Percentiles rank a stretch among this genome's conserved stretches.
phyloP scores from a whole-genome alignment of 2,888 invertebrate species.

The Vanessa cardui region DNA sequence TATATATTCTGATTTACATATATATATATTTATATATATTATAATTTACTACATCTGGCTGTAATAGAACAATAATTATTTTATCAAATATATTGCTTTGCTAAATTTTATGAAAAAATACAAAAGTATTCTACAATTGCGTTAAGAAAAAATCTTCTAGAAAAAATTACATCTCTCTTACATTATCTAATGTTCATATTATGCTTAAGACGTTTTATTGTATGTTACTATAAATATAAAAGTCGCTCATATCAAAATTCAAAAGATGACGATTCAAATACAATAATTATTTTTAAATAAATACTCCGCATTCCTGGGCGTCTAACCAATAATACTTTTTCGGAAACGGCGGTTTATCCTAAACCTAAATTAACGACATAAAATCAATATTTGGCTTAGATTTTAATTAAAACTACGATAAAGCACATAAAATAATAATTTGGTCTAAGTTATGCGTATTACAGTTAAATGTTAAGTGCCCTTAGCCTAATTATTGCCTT shows the following conservation, averaged over 20 bases:
- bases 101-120: constrained; percentile 77
- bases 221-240: constrained; percentile 55
- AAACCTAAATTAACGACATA: constrained; percentile 72
- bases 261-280: constrained; percentile 20
- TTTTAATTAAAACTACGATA: constrained; percentile 80
- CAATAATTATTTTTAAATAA: constrained; percentile 63
- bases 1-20: constrained; percentile 77
- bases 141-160: constrained; percentile 73
- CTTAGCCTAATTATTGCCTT: constrained; percentile 80
- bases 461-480: constrained; percentile 76
- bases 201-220: constrained; percentile 70
- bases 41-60: constrained; percentile 65
- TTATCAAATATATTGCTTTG: constrained; percentile 81
- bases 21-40: constrained; percentile 45
- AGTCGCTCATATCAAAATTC: constrained; percentile 54
- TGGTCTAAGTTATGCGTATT: constrained; percentile 81
- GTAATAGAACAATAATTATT: constrained; percentile 62
- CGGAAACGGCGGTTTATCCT: constrained; percentile 68
- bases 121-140: constrained; percentile 77
- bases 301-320: constrained; percentile 69
- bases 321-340: constrained; percentile 76
- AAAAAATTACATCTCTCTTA: constrained; percentile 74
- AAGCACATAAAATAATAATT: constrained; percentile 81
- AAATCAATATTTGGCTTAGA: constrained; percentile 83
- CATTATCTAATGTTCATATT: constrained; percentile 71